Percentiles rank a stretch among this genome's conserved stretches.
phyloP scores from a whole-genome alignment of 2,797 vertebrate species.

The Eulemur rubriventer region DNA sequence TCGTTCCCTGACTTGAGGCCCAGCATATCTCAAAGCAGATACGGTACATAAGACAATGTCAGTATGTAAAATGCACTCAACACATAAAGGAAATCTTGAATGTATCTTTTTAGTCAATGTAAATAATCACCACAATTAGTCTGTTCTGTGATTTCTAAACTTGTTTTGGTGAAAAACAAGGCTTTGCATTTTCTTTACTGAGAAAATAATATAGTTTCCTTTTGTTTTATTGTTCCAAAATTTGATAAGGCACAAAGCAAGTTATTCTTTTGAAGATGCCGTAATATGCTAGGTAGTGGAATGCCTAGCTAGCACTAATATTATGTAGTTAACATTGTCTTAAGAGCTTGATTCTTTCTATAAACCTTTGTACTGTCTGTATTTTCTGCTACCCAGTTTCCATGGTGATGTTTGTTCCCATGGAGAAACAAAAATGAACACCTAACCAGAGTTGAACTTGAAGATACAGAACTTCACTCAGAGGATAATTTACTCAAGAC shows the following conservation, averaged over 20 bases:
- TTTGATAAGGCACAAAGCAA: not conserved
- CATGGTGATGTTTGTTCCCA: conserved; percentile 83
- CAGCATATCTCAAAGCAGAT: not conserved
- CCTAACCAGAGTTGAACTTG: conserved; percentile 72
- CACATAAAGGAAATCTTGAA: not conserved
- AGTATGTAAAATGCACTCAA: not conserved
- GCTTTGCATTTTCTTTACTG: not conserved
- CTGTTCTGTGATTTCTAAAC: not conserved
- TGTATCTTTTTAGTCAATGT: not conserved
- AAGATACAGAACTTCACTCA: conserved; percentile 74
- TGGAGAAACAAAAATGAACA: conserved; percentile 76
- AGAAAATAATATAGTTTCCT: not conserved
- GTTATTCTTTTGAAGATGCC: not conserved
- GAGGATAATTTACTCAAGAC: conserved; percentile 42
- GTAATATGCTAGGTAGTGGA: not conserved
- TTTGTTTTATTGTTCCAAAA: conserved; percentile 16
- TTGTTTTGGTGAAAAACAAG: conserved; percentile 26
- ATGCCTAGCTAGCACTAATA: not conserved
- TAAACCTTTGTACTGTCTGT: conserved; percentile 71
- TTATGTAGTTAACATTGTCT: conserved; percentile 54
- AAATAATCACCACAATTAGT: not conserved
- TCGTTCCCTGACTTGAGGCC: not conserved
- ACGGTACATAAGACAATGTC: not conserved
- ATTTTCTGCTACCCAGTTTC: conserved; percentile 81
- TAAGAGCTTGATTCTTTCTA: conserved; percentile 69